Conservation (phyloP, 2,888 invertebrate genomes). For the Lutraria lutraria region DNA sequence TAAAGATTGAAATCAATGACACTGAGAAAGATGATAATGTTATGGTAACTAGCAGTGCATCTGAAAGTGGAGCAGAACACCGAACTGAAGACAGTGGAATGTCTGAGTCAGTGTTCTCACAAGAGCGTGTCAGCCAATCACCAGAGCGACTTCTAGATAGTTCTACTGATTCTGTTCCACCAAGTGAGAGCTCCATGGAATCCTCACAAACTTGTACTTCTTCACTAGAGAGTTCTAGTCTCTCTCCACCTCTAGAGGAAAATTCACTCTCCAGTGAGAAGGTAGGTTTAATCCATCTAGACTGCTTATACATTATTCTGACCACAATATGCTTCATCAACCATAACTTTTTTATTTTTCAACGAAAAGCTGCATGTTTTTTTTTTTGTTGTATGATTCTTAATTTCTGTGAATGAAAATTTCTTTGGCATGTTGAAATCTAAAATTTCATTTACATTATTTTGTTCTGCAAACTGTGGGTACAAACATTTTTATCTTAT, state of each 20-base stretch:
- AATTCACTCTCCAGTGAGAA: conserved; percentile 63
- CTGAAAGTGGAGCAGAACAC: neutral
- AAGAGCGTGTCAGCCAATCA: conserved; percentile 32
- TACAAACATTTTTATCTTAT: too few species aligned
- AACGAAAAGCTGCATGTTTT: neutral
- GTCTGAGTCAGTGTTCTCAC: neutral
- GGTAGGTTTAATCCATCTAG: conserved; percentile 43
- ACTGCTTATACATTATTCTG: neutral
- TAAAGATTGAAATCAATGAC: conserved; percentile 19
- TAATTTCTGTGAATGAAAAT: neutral
- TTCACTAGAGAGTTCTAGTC: conserved; percentile 69
- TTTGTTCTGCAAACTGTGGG: neutral
- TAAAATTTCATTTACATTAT: neutral
- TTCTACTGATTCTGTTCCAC: conserved; percentile 68
- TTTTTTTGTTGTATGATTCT: neutral
- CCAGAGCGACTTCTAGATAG: conserved; percentile 51
- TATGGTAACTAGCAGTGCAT: neutral
- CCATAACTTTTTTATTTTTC: neutral
- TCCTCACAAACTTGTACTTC: conserved; percentile 69
- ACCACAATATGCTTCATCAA: neutral
- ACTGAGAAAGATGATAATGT: conserved; percentile 19
- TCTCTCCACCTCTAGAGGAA: conserved; percentile 67
- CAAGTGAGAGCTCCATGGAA: conserved; percentile 70
- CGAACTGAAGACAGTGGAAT: conserved; percentile 1
- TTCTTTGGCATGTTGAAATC: neutral